phyloP scores from a whole-genome alignment of 2,888 invertebrate species.

The Ischnus inquisitorius region DNA sequence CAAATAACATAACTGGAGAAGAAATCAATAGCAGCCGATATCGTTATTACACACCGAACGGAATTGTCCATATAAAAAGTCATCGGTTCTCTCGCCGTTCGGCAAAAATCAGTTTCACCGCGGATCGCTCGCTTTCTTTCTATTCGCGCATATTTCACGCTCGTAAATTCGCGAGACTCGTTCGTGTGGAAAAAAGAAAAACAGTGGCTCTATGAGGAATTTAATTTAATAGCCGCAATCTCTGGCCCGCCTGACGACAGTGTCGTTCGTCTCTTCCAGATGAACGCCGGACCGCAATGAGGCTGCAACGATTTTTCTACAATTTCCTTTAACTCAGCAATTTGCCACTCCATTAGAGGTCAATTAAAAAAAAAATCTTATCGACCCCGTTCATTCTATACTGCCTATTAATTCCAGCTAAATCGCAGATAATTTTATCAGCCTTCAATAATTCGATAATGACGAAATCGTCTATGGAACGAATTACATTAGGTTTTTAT shows the following conservation, averaged over 20 bases:
- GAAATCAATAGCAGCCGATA: slow-evolving; percentile 1
- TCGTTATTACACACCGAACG: not conserved
- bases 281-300: not conserved
- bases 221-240: not conserved
- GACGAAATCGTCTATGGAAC: too few relatives aligned
- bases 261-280: not conserved
- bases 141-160: not conserved
- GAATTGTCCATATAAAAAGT: not conserved
- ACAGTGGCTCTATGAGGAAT: not conserved
- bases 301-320: not conserved
- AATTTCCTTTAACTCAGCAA: not conserved
- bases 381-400: too few relatives aligned
- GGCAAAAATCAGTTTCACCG: not conserved
- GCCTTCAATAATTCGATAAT: too few relatives aligned
- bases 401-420: too few relatives aligned
- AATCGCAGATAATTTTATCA: too few relatives aligned
- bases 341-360: not conserved
- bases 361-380: too few relatives aligned
- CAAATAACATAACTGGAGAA: slow-evolving; percentile 11
- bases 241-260: not conserved
- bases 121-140: not conserved
- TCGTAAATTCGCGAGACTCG: not conserved
- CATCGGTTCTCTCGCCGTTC: not conserved
- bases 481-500: too few relatives aligned
- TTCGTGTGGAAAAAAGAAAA: not conserved